Evolutionary conservation across 2,797 vertebrate species (phyloP).

Genomic region (Melanotaenia pygmaea): DNA sequence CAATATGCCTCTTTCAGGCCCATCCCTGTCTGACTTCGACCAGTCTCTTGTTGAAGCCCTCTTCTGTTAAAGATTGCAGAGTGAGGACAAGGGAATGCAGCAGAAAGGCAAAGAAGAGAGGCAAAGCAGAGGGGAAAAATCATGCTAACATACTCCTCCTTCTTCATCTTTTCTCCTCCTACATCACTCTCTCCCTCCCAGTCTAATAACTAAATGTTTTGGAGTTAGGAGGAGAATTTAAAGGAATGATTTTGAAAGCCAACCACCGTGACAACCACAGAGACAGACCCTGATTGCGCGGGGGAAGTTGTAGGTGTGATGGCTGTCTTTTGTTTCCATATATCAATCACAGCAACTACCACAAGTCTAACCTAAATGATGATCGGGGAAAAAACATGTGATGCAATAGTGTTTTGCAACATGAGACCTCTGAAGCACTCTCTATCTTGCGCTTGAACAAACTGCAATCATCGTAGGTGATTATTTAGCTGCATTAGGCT

Average conservation of each 20-base stretch:
- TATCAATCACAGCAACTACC: constrained; percentile 49
- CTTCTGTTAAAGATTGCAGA: constrained; percentile 78
- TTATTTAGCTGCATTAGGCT: constrained; percentile 71
- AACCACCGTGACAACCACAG: constrained; percentile 65
- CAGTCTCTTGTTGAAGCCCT: constrained; percentile 77
- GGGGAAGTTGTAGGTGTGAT: constrained; percentile 68
- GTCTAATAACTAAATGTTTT: constrained; percentile 62
- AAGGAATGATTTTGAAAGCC: constrained; percentile 63
- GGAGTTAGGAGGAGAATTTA: constrained; percentile 57
- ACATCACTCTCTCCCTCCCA: constrained; percentile 41
- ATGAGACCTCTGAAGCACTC: constrained; percentile 34
- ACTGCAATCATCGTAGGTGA: constrained; percentile 68
- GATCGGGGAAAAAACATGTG: constrained; percentile 49
- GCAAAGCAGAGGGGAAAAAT: constrained; percentile 42
- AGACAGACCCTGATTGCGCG: constrained; percentile 68
- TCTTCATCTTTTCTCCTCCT: constrained; percentile 44
- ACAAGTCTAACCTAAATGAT: constrained; percentile 38
- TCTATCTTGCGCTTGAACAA: constrained; percentile 63
- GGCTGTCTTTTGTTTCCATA: constrained; percentile 62
- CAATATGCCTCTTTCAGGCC: constrained; percentile 88
- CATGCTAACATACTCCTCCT: constrained; percentile 56
- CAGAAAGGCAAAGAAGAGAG: constrained; percentile 57
- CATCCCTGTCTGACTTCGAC: constrained; percentile 79
- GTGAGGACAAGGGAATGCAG: constrained; percentile 72
- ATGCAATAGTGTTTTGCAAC: constrained; percentile 60